Evolutionary conservation across 2,888 invertebrate genomes (phyloP).

Genomic region (Epinotia bilunana): DNA sequence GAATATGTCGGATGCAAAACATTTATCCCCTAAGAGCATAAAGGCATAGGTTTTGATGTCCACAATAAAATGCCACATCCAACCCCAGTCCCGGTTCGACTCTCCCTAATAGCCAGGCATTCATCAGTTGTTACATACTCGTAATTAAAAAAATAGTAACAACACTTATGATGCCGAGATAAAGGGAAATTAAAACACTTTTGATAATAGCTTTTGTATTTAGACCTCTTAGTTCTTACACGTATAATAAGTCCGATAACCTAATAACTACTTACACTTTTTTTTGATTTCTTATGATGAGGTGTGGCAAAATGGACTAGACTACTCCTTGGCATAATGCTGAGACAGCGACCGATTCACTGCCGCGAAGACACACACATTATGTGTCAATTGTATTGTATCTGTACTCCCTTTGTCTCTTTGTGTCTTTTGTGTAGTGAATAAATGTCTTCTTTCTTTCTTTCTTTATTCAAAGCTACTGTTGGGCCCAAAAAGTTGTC

Average conservation of each 20-base stretch:
- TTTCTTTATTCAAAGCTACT: no score
- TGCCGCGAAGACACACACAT: no score
- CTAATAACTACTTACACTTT: neutral
- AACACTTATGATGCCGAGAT: constrained; percentile 39
- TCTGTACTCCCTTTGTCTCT: no score
- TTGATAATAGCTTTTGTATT: constrained; percentile 43
- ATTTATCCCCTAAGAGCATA: no score
- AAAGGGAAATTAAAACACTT: constrained; percentile 33
- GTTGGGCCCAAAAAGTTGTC: no score
- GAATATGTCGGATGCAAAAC: no score
- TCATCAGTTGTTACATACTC: constrained; percentile 40
- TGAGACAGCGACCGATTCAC: no score
- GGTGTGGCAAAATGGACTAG: neutral
- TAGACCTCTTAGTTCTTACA: constrained; percentile 7
- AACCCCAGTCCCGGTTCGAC: neutral
- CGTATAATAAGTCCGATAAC: neutral
- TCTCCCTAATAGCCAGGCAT: constrained; percentile 5
- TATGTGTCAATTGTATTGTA: no score
- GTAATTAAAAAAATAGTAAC: constrained; percentile 43
- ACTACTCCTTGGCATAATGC: no score
- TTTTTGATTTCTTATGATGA: neutral
- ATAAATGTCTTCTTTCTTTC: no score
- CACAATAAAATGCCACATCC: constrained; percentile 30
- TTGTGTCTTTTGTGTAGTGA: no score
- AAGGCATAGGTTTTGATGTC: no score